Percentiles rank a stretch among this genome's conserved stretches.
Conservation (phyloP, 2,113 vertebrate species). For the Mungos mungo region DNA sequence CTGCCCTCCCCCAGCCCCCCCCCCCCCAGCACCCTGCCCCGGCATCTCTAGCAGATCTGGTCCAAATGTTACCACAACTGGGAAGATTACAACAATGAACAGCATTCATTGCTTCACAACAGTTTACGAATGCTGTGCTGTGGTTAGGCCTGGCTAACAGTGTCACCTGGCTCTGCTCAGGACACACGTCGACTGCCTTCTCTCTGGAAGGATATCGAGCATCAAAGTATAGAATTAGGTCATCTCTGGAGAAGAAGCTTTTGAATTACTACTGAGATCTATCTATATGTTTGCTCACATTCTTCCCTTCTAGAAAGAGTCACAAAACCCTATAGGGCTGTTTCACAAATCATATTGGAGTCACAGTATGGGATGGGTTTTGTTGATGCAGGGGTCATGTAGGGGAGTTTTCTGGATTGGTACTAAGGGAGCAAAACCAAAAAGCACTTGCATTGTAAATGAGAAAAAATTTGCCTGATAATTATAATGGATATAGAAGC, state of each 20-base stretch:
- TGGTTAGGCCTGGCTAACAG: constrained; percentile 22
- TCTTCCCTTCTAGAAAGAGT: constrained; percentile 31
- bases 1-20: too few species aligned
- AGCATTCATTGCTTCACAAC: not conserved
- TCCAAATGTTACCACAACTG: not conserved
- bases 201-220: constrained; percentile 33
- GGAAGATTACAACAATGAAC: not conserved
- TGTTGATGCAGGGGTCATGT: not conserved
- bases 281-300: constrained; percentile 6
- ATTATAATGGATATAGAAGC: constrained; percentile 14
- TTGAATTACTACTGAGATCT: constrained; percentile 34
- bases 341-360: constrained; percentile 21
- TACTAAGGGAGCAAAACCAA: not conserved
- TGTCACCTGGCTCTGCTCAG: not conserved
- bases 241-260: constrained; percentile 2
- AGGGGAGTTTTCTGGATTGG: not conserved
- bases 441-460: constrained; percentile 11
- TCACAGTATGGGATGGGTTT: not conserved
- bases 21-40: accelerated
- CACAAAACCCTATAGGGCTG: not conserved
- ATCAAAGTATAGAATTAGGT: constrained; percentile 46
- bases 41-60: not conserved
- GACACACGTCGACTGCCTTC: not conserved
- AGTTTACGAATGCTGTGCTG: not conserved
- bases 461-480: not conserved